Evolutionary conservation across 2,888 invertebrate genomes (phyloP).

Genomic region (Dolichomitus sp.): DNA sequence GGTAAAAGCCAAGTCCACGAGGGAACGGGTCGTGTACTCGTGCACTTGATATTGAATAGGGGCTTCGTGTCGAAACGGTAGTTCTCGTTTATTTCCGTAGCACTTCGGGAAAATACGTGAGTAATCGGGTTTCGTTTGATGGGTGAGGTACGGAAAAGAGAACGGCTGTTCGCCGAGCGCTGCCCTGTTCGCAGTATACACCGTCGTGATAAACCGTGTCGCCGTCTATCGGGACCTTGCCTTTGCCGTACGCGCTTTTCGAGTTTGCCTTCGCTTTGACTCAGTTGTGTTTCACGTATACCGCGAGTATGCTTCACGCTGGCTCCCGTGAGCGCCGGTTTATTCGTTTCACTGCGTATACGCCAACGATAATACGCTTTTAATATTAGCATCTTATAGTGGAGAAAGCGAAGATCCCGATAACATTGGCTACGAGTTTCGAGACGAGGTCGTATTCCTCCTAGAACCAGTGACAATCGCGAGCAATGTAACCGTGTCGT

Average conservation of each 20-base stretch:
- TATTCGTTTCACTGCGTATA: conserved; percentile 2
- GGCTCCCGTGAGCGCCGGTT: conserved; percentile 67
- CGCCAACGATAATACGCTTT: background rate
- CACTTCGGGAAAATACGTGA: conserved; percentile 48
- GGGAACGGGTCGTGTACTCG: conserved; percentile 70
- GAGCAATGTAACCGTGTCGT: conserved; percentile 83
- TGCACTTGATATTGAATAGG: conserved; percentile 81
- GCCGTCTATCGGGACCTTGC: conserved; percentile 78
- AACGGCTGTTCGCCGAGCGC: conserved; percentile 50
- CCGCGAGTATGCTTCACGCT: conserved; percentile 79
- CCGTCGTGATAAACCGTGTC: conserved; percentile 77
- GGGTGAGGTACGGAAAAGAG: conserved; percentile 69
- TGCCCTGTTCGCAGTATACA: conserved; percentile 53
- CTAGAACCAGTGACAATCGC: conserved; percentile 79
- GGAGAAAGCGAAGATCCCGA: conserved; percentile 10
- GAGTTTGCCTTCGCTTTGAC: conserved; percentile 78
- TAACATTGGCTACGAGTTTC: background rate
- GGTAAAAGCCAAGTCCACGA: conserved; percentile 60
- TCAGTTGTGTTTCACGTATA: conserved; percentile 83
- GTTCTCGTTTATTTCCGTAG: conserved; percentile 65
- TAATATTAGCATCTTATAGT: background rate
- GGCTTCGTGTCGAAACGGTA: conserved; percentile 48
- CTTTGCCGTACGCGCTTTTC: conserved; percentile 63
- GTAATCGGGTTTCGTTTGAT: conserved; percentile 69
- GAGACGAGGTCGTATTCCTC: conserved; percentile 26